Conservation (phyloP, 2,797 vertebrate species). For the Thaleichthys pacificus region DNA sequence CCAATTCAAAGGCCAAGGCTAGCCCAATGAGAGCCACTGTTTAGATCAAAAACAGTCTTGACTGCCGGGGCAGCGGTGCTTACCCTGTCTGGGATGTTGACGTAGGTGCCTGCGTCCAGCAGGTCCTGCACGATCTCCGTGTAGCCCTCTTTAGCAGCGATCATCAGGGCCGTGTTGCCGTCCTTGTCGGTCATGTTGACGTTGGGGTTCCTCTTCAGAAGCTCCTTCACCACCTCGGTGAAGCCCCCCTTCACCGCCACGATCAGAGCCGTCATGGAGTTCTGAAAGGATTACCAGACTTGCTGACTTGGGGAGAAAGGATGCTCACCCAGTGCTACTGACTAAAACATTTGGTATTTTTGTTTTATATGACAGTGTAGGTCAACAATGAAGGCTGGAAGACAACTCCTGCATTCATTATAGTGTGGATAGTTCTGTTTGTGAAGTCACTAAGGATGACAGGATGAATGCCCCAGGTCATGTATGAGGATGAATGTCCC, state of each 20-base stretch:
- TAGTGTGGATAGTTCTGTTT: too few species aligned
- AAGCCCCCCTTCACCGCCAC: constrained; percentile 94
- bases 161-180: constrained; percentile 95
- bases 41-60: not conserved
- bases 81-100: constrained; percentile 96
- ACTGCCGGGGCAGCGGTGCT: constrained; percentile 31
- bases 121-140: constrained; percentile 96
- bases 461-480: too few species aligned
- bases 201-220: constrained; percentile 94
- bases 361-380: too few species aligned
- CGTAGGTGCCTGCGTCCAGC: constrained; percentile 93
- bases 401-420: too few species aligned
- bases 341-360: too few species aligned
- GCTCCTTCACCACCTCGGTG: constrained; percentile 91
- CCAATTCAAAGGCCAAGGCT: too few species aligned
- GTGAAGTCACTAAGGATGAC: too few species aligned
- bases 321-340: too few species aligned
- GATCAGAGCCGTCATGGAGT: constrained; percentile 98
- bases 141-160: constrained; percentile 94
- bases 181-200: constrained; percentile 98
- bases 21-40: not conserved
- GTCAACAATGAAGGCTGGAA: too few species aligned
- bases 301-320: not conserved
- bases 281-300: constrained; percentile 67
- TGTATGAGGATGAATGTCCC: too few species aligned